These are phyloP conservation scores for Drosophila auraria DNA, from an alignment of 1,140 invertebrate species.

Conservation along the genomic window DNA sequence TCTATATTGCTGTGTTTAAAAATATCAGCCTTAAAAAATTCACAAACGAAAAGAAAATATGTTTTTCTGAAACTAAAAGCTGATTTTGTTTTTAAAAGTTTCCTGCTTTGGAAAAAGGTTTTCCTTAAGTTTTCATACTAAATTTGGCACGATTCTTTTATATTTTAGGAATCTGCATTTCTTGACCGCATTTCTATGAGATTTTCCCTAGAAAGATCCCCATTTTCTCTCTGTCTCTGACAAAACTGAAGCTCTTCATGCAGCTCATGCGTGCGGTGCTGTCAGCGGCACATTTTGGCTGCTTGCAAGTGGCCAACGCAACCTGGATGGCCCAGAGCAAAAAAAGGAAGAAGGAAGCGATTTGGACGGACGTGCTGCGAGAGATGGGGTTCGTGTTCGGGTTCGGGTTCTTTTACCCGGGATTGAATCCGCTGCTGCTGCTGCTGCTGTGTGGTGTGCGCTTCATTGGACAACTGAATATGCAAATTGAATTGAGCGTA, in stretches of 20 bases:
- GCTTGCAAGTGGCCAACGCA: constrained; percentile 73
- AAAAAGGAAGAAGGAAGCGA: constrained; percentile 39
- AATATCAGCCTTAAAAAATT: not conserved
- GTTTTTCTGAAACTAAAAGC: not conserved
- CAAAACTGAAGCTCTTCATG: constrained; percentile 32
- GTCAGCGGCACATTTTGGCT: constrained; percentile 70
- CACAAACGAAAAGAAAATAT: not conserved
- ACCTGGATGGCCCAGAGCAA: constrained; percentile 44
- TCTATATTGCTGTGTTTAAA: too few species aligned
- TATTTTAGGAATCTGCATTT: too few species aligned
- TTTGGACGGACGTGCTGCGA: constrained; percentile 41
- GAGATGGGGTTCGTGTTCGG: constrained; percentile 1
- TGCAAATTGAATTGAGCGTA: constrained; percentile 84
- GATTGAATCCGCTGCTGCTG: constrained; percentile 19
- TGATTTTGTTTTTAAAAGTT: not conserved
- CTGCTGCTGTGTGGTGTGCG: constrained; percentile 57
- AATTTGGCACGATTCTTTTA: not conserved
- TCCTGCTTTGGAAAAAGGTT: too few species aligned
- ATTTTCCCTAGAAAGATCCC: not conserved
- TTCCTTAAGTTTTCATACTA: too few species aligned
- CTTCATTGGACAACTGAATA: constrained; percentile 84
- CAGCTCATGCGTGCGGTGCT: constrained; percentile 63
- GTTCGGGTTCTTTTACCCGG: constrained; percentile 9
- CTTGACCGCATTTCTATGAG: not conserved
- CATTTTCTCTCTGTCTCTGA: constrained; percentile 10